Percentiles rank a stretch among this genome's conserved stretches.
These are phyloP conservation scores for Lamellibrachia luymesi DNA, from an alignment of 1,140 invertebrate species.

Conservation along the genomic window DNA sequence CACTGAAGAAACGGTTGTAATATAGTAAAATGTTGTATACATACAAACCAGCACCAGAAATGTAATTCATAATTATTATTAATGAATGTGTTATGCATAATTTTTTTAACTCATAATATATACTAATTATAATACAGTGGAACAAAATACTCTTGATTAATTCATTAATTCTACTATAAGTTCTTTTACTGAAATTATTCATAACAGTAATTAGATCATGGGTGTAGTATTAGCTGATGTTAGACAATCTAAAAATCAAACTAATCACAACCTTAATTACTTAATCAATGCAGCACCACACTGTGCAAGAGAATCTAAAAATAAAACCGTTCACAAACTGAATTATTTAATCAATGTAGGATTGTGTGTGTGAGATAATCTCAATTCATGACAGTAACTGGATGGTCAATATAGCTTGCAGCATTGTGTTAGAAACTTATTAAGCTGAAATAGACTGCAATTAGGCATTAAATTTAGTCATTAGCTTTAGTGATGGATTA, in stretches of 20 bases:
- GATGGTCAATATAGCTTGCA: background rate
- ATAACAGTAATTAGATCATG: background rate
- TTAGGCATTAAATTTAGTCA: background rate
- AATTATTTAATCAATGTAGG: too few relatives aligned
- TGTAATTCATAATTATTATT: background rate
- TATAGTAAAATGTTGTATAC: background rate
- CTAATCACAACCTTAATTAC: background rate
- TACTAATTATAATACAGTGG: background rate
- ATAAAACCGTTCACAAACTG: background rate
- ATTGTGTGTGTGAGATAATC: too few relatives aligned
- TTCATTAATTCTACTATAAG: too few relatives aligned
- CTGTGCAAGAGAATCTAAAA: background rate
- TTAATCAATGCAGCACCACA: background rate
- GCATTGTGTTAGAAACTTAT: background rate
- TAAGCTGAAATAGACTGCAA: background rate
- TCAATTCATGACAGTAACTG: background rate
- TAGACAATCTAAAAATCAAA: background rate
- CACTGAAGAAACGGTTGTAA: background rate
- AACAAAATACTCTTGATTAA: background rate
- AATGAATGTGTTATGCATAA: background rate
- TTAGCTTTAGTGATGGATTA: background rate
- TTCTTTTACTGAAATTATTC: background rate
- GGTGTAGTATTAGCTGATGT: background rate
- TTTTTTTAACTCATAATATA: background rate
- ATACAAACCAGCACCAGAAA: background rate